Conservation (phyloP, 2,113 vertebrate species). For the Microcebus lehilahytsara region DNA sequence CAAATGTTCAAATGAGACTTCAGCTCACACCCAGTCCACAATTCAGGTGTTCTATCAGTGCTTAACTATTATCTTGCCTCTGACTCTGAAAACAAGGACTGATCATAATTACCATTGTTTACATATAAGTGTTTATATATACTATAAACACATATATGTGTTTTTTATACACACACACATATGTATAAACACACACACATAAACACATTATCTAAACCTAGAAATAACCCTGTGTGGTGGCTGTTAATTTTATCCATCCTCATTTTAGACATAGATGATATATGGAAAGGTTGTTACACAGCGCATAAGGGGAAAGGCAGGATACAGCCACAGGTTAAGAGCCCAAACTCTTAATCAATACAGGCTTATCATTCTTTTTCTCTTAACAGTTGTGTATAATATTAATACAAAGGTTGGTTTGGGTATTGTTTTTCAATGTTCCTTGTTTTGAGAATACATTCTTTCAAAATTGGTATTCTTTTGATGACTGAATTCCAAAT, state of each 20-base stretch:
- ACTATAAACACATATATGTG: no score
- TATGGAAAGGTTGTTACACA: not conserved
- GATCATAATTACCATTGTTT: not conserved
- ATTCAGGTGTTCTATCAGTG: not conserved
- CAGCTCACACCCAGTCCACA: not conserved
- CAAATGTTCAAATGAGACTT: not conserved
- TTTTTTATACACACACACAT: no score
- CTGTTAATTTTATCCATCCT: not conserved
- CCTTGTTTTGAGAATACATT: not conserved
- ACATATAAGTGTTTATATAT: not conserved
- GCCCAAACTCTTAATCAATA: not conserved
- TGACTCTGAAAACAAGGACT: not conserved
- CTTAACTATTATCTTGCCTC: not conserved
- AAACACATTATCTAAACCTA: not conserved
- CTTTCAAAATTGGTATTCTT: conserved; percentile 1
- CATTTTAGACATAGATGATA: not conserved
- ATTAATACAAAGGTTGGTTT: not conserved
- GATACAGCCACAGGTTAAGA: not conserved
- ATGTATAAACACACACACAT: no score
- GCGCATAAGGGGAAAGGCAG: not conserved
- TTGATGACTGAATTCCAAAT: not conserved
- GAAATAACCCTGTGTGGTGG: not conserved
- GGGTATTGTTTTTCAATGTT: not conserved
- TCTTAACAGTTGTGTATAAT: not conserved
- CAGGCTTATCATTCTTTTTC: not conserved